A percentile compares a stretch with the other conserved stretches of the same genome.
Conservation (phyloP, 92 coral and sea anemone species). For the Ricordea florida region DNA sequence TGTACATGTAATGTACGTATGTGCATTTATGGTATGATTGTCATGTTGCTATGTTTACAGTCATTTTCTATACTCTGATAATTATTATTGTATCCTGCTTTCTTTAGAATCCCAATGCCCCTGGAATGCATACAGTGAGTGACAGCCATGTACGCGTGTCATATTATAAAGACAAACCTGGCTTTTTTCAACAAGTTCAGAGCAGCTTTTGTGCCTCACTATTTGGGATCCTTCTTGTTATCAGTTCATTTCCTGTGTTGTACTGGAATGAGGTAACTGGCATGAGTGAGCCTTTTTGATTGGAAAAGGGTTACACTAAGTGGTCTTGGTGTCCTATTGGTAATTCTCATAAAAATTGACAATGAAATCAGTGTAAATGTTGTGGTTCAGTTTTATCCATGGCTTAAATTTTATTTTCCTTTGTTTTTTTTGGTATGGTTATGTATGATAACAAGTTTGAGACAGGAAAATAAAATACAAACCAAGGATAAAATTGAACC, state of each 20-base stretch:
- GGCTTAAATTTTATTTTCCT: no score
- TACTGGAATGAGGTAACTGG: conserved; percentile 94
- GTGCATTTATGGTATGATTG: background rate
- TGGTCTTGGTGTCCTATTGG: no score
- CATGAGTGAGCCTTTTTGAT: background rate
- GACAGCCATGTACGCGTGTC: conserved; percentile 84
- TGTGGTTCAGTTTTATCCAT: no score
- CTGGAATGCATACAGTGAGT: conserved; percentile 75
- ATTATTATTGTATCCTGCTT: background rate
- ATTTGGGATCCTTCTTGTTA: conserved; percentile 80
- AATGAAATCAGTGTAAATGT: no score
- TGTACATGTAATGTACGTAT: background rate
- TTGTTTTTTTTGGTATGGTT: no score
- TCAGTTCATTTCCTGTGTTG: conserved; percentile 81
- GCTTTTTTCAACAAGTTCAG: conserved; percentile 68
- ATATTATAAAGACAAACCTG: conserved; percentile 87
- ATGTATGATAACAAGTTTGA: no score
- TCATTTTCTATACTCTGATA: background rate
- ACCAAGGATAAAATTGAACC: no score
- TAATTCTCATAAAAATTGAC: no score
- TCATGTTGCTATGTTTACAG: background rate
- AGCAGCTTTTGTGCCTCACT: conserved; percentile 82
- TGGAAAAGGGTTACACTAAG: background rate
- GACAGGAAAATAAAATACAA: no score
- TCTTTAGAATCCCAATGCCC: conserved; percentile 77